phyloP scores from a whole-genome alignment of 2,888 invertebrate genomes.

The Phymatocera aterrima region DNA sequence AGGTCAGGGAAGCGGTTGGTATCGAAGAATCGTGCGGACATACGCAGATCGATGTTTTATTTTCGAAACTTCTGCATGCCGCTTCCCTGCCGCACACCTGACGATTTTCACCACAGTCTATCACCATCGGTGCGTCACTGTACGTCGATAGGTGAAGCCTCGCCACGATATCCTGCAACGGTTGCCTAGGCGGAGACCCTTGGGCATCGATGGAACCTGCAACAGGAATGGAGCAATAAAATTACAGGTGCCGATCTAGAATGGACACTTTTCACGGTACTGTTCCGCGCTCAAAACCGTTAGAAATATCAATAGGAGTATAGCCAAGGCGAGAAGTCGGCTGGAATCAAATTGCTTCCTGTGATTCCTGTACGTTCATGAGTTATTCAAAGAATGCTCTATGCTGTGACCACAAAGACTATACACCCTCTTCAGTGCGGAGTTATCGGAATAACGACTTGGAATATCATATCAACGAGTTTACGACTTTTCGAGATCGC shows the following conservation, averaged over 20 bases:
- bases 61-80: constrained; percentile 77
- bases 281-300: background rate
- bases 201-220: constrained; percentile 1
- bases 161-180: constrained; percentile 50
- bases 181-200: background rate
- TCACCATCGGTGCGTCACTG: constrained; percentile 55
- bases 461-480: background rate
- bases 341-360: background rate
- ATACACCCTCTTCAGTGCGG: background rate
- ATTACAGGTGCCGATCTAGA: too few relatives aligned
- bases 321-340: too few relatives aligned
- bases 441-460: background rate
- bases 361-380: background rate
- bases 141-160: constrained; percentile 52
- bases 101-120: constrained; percentile 66
- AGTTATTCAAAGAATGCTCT: background rate
- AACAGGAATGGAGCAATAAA: background rate
- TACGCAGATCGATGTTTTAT: constrained; percentile 78
- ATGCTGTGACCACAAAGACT: background rate
- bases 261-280: background rate
- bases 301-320: background rate
- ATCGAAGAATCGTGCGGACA: constrained; percentile 82
- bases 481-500: background rate
- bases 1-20: constrained; percentile 79
- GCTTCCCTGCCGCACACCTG: constrained; percentile 80